Conservation (phyloP, 2,888 invertebrate genomes). For the Nudaria mundana region DNA sequence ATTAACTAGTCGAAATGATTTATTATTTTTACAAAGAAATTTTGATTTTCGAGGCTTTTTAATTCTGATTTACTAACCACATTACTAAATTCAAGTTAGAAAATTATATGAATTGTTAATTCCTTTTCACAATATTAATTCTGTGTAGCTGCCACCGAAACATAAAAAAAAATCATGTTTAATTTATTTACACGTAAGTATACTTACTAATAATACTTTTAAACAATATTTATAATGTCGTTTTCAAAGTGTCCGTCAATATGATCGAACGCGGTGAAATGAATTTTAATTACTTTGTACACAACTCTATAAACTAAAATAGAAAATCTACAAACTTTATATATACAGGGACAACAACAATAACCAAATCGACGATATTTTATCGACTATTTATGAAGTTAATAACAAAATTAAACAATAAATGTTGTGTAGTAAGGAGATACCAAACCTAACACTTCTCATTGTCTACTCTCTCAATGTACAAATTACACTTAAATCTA, state of each 20-base stretch:
- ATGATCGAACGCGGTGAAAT: slow-evolving; percentile 58
- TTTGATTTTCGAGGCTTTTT: slow-evolving; percentile 8
- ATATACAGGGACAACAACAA: slow-evolving; percentile 76
- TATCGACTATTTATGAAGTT: slow-evolving; percentile 47
- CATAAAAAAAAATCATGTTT: slow-evolving; percentile 56
- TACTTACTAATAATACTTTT: slow-evolving; percentile 80
- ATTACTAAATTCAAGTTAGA: slow-evolving; percentile 36
- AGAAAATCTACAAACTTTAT: slow-evolving; percentile 75
- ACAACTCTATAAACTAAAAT: slow-evolving; percentile 69
- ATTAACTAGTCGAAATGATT: slow-evolving; percentile 8
- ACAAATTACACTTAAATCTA: slow-evolving; percentile 47
- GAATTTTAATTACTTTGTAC: slow-evolving; percentile 75
- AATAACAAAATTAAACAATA: slow-evolving; percentile 53
- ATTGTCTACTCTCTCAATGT: slow-evolving; percentile 38
- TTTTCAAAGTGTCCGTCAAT: slow-evolving; percentile 49
- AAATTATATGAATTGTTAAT: slow-evolving; percentile 24
- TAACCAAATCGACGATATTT: slow-evolving; percentile 57
- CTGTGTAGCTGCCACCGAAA: slow-evolving; percentile 40
- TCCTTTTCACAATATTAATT: slow-evolving; percentile 18
- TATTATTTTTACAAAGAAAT: slow-evolving; percentile 4
- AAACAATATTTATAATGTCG: slow-evolving; percentile 76
- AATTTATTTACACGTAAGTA: slow-evolving; percentile 69
- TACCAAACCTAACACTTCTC: slow-evolving; percentile 32
- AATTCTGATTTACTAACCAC: slow-evolving; percentile 30
- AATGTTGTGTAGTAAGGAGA: slow-evolving; percentile 29